Evolutionary conservation across 2,113 vertebrate species (phyloP), one percentile per base, ranked within the genome.

Genomic region (Lycaon pictus): DNA sequence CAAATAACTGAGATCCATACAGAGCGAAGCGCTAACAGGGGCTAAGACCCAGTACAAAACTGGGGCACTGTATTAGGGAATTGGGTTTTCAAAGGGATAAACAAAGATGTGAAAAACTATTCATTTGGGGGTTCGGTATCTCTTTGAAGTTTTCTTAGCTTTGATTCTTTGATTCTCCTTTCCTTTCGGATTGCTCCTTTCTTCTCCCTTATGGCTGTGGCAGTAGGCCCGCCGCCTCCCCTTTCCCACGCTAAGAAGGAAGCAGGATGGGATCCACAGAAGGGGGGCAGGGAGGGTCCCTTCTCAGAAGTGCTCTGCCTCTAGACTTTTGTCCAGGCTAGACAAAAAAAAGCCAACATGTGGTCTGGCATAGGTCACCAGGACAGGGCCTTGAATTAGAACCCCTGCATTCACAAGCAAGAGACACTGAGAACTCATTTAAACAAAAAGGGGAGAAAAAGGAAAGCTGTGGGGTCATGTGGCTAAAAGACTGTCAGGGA

Each of bases 141-240:
- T 53, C 72, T 83, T 51, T 82, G 69, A 95, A 37, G 35, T 72
- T 95, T n/a, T 79, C 69, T 48, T 90, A 48, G 29, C 67, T 95
- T 90, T 86, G 67, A 88, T 87, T 82, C 60, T 60, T 77, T 11
- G 32, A 32, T 43, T 43, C 16, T 85, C 13, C 72, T 79, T 77
- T 60, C 22, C 1, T 62, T 56, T 63, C 22, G 22, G 74, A 35
- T n/a, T 48, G 17, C n/a, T 90, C 56, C 37, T 90, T 56, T 72
- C 56, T 80, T 74, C 77, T 94, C 51, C 77, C 16, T 92, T 22
- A 12, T 0, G 16, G 69, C 95, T 71, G 27, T 56, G 67, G 55
- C 5, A 29, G 22, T 27, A 51, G 51, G 48, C n/a, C n/a, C 8
- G 16, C 10, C 2, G 23, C 27, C 6, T 1, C 3, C 7, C 15